phyloP scores from a whole-genome alignment of 2,888 invertebrate species.

The Fissipunctia ypsillon region DNA sequence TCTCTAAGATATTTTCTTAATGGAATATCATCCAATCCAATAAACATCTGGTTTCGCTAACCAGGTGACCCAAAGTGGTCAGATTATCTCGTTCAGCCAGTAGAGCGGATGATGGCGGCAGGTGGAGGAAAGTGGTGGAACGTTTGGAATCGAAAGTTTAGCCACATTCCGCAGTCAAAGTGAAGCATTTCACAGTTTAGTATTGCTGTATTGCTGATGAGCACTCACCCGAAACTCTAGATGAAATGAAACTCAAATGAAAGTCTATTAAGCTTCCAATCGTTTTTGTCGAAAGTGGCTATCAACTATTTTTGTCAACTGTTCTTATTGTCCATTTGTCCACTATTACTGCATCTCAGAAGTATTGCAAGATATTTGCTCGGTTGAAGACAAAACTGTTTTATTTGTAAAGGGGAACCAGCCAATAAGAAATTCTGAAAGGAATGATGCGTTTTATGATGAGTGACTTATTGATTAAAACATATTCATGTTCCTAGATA shows the following conservation, averaged over 20 bases:
- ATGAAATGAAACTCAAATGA: too few species aligned
- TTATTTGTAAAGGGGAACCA: background rate
- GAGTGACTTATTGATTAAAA: background rate
- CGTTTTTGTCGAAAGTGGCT: slow-evolving; percentile 13
- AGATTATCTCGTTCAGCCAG: slow-evolving; percentile 55
- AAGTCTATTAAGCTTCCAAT: slow-evolving; percentile 16
- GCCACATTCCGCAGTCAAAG: slow-evolving; percentile 36
- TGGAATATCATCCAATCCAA: slow-evolving; percentile 15
- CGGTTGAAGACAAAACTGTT: background rate
- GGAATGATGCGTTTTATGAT: too few species aligned
- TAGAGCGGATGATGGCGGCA: slow-evolving; percentile 61
- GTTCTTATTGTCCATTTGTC: background rate
- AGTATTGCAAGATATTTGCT: background rate
- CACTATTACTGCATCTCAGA: background rate
- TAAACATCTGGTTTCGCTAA: slow-evolving; percentile 39
- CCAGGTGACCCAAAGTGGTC: slow-evolving; percentile 51
- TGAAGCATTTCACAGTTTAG: slow-evolving; percentile 24
- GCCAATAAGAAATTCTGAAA: background rate
- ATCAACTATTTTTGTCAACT: slow-evolving; percentile 12
- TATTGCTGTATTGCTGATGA: slow-evolving; percentile 11
- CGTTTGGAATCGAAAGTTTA: slow-evolving; percentile 52
- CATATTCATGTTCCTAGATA: background rate
- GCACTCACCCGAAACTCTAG: slow-evolving; percentile 41
- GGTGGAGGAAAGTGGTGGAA: slow-evolving; percentile 57
- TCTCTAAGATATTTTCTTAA: background rate